Evolutionary conservation across 2,113 vertebrate species (phyloP).

Genomic region (Istiophorus platypterus): DNA sequence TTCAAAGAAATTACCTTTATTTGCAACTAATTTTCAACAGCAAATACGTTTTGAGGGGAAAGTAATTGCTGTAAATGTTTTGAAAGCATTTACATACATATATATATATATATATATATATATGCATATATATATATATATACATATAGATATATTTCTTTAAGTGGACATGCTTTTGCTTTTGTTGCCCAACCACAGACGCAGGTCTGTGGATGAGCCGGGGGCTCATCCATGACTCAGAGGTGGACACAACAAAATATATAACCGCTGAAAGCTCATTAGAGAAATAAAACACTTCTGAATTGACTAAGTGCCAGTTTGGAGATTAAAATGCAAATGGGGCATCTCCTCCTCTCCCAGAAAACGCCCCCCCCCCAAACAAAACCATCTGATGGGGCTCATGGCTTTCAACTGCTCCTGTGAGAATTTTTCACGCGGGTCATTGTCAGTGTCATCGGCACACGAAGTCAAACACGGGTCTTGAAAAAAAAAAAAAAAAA

Average conservation of each 20-base stretch:
- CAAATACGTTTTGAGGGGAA: not conserved
- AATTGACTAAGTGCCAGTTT: constrained; percentile 38
- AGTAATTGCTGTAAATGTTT: not conserved
- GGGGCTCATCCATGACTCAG: too few species aligned
- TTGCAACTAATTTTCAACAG: not conserved
- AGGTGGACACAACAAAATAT: not conserved
- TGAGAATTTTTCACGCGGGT: constrained; percentile 27
- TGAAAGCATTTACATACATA: not conserved
- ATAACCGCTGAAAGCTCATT: constrained; percentile 37
- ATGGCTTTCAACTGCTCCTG: constrained; percentile 27
- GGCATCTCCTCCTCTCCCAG: constrained; percentile 33
- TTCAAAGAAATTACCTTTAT: not conserved
- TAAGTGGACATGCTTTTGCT: too few species aligned
- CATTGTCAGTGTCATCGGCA: too few species aligned
- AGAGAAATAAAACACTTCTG: constrained; percentile 26
- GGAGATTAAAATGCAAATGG: constrained; percentile 53
- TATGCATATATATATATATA: too few species aligned
- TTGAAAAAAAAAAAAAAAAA: too few species aligned
- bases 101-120: too few species aligned
- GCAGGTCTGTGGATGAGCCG: too few species aligned
- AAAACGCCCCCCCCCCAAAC: too few species aligned
- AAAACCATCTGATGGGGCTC: constrained; percentile 10
- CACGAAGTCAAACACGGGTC: too few species aligned
- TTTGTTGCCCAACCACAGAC: too few species aligned
- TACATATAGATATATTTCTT: too few species aligned